These are phyloP conservation scores for Sympetrum striolatum DNA, from an alignment of 2,888 invertebrate species.

Conservation along the genomic window DNA sequence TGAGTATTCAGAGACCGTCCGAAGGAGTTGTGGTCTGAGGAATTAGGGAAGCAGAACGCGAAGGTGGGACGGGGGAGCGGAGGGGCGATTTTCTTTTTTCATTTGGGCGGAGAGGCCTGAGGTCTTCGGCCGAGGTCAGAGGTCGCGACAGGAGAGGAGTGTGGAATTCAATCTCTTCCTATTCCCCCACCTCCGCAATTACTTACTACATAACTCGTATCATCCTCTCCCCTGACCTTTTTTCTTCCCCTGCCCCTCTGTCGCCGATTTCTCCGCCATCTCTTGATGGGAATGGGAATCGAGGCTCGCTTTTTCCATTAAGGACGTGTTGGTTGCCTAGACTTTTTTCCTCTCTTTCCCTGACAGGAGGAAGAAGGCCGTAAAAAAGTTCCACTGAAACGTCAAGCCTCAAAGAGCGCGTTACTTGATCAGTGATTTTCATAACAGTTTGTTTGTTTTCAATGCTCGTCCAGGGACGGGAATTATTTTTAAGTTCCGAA, in stretches of 20 bases:
- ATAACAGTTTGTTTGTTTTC: background rate
- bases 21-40: background rate
- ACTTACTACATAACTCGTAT: conserved; percentile 39
- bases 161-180: conserved; percentile 39
- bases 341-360: background rate
- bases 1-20: conserved; percentile 26
- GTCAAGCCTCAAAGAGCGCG: background rate
- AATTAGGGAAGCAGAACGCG: background rate
- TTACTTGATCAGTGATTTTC: background rate
- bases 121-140: background rate
- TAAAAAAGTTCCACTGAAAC: conserved; percentile 21
- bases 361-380: background rate
- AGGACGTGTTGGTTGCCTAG: background rate
- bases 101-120: background rate
- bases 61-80: background rate
- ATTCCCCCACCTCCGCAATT: conserved; percentile 23
- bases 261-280: conserved; percentile 28
- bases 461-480: background rate
- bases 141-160: conserved; percentile 1
- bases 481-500: too few species aligned
- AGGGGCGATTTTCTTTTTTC: background rate
- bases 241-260: background rate
- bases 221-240: background rate
- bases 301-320: conserved; percentile 41
- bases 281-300: conserved; percentile 17